These are phyloP conservation scores for Amphiprion percula DNA, from an alignment of 2,113 vertebrate species.

Conservation along the genomic window DNA sequence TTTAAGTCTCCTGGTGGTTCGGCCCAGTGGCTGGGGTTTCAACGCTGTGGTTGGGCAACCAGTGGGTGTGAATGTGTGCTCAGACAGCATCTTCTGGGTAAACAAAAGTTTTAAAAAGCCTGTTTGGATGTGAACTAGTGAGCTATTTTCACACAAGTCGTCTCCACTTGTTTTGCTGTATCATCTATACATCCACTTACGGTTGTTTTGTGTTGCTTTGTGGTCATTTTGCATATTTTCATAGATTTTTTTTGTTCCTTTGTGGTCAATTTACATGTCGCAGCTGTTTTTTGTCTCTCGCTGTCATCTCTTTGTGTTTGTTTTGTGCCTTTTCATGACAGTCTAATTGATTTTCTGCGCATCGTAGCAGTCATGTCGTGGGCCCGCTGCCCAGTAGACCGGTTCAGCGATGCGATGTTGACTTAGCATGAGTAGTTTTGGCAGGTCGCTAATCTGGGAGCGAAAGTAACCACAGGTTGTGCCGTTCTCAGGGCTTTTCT, in stretches of 20 bases:
- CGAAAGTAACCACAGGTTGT: background rate
- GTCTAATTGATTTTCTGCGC: background rate
- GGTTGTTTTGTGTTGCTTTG: background rate
- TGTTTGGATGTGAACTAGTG: background rate
- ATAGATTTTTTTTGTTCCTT: background rate
- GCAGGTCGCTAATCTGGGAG: background rate
- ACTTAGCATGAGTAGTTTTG: too few species aligned
- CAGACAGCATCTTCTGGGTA: background rate
- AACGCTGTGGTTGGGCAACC: background rate
- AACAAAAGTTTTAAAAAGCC: background rate
- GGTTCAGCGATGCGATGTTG: too few species aligned
- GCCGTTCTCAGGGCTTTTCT: conserved; percentile 31
- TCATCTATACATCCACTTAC: background rate
- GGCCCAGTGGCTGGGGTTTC: background rate
- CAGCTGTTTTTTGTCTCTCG: background rate
- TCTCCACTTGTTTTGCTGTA: background rate
- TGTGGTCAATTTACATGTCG: background rate
- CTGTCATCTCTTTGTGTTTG: background rate
- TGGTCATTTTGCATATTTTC: background rate
- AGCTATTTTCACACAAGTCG: too few species aligned
- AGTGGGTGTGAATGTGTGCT: background rate
- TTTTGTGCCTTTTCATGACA: background rate
- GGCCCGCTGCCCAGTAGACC: too few species aligned
- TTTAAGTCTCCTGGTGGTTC: background rate
- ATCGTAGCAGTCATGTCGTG: background rate